phyloP scores from a whole-genome alignment of 2,113 vertebrate genomes.

The Onychostoma macrolepis region DNA sequence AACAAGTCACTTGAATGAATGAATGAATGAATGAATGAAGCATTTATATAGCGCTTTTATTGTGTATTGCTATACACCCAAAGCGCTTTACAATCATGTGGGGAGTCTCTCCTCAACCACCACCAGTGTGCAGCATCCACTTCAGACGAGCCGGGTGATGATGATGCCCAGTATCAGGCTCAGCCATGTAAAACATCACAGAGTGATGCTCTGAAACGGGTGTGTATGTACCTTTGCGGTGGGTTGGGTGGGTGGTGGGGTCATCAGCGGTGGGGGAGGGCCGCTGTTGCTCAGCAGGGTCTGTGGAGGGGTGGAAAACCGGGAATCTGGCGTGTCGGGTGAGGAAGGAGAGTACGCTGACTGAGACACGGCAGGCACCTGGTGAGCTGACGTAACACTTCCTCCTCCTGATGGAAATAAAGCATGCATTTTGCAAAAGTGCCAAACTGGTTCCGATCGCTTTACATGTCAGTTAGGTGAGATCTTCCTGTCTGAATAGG shows the following conservation, averaged over 20 bases:
- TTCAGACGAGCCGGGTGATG: neutral
- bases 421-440: neutral
- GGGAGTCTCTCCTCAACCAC: no score
- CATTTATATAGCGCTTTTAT: no score
- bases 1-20: no score
- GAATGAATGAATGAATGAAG: no score
- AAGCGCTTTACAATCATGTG: no score
- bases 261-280: constrained; percentile 49
- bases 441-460: neutral
- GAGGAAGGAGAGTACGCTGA: constrained; percentile 82
- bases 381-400: constrained; percentile 76
- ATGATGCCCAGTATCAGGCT: neutral
- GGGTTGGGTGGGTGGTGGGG: constrained; percentile 50
- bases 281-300: constrained; percentile 86
- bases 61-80: no score
- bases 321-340: constrained; percentile 85
- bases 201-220: neutral
- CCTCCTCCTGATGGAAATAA: constrained; percentile 64
- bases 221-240: constrained; percentile 45
- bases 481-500: neutral
- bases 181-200: neutral
- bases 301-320: constrained; percentile 83
- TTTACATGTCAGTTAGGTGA: neutral
- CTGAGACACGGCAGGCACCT: constrained; percentile 91
- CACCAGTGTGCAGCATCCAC: no score